Evolutionary conservation across 2,797 vertebrate species (phyloP), one percentile per base, ranked within the genome.

Genomic region (Catharus ustulatus): DNA sequence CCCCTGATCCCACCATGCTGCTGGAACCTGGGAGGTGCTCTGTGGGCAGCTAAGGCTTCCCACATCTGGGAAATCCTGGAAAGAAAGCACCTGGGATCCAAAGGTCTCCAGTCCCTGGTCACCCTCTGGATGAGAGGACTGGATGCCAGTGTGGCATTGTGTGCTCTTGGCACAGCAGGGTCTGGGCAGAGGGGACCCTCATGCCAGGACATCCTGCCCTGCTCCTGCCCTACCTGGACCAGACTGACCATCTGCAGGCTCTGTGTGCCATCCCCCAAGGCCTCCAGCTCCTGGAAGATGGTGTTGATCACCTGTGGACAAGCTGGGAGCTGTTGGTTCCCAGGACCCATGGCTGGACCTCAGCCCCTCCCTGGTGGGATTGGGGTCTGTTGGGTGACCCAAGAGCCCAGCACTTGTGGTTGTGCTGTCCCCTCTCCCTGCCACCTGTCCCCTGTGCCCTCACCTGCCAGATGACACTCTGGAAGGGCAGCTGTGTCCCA

Each of bases 391-490:
- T 13, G 43, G 38, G 21, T 9, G 20, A n/a, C 8, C 34, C 2
- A 0, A 38, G 57, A 59, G 43, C 42, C 66, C 46, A 34, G 58
- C 69, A 76, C 22, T 34, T 34, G 34, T 34, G 34, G 34, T 1
- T 11, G 55, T 32, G 21, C 58, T 84, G 68, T 23, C 54, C 43
- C 48, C 24, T 55, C 15, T 68, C 19, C 22, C 49, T 66, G 91
- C 74, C 94, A 98, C 97, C 97, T 98, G 97, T 96, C 90, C 18
- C 46, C 90, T 32, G 36, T 59, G 40, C 27, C 62, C 93, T 97
- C 93, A 98, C 98, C 98, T 98, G 98, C 96, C 97, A 97, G 81
- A 98, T 29, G 15, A 99, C 93, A 63, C 95, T 92, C 27, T 96
- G 97, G 51, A 97, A 94, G 22, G 96, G 78, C 76, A 51, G 95